phyloP scores from a whole-genome alignment of 2,888 invertebrate species.

The Muschampia plurimacula region DNA sequence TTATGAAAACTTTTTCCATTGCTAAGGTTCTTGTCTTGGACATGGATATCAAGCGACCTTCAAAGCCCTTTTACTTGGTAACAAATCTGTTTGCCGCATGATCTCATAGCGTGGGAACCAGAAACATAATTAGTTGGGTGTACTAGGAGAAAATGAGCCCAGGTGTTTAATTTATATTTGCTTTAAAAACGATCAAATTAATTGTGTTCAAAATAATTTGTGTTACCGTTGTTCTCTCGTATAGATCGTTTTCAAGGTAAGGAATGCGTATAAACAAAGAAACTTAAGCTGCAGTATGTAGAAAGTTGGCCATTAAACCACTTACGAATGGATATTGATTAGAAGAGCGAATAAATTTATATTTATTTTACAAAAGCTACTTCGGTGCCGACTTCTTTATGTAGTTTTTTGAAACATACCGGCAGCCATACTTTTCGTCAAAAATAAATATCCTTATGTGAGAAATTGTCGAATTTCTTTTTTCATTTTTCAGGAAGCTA shows the following conservation, averaged over 20 bases:
- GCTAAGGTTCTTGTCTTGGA: conserved; percentile 44
- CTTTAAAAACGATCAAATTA: conserved; percentile 16
- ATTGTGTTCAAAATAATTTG: conserved; percentile 11
- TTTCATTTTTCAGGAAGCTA: too few relatives aligned
- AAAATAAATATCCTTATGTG: too few relatives aligned
- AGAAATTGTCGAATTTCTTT: too few relatives aligned
- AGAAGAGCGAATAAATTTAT: not conserved
- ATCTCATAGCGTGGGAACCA: conserved; percentile 39
- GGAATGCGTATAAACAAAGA: not conserved
- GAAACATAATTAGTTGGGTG: conserved; percentile 34
- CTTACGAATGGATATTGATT: not conserved
- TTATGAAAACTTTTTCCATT: conserved; percentile 59
- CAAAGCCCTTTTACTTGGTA: conserved; percentile 35
- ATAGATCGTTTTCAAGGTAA: not conserved
- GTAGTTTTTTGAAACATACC: too few relatives aligned
- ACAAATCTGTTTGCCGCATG: conserved; percentile 30
- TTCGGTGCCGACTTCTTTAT: too few relatives aligned
- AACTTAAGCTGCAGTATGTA: not conserved
- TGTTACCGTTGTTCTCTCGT: not conserved
- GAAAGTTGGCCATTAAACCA: conserved; percentile 1
- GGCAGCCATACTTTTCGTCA: too few relatives aligned
- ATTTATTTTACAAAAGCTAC: not conserved
- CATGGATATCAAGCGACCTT: conserved; percentile 29
- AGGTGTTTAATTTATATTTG: conserved; percentile 24
- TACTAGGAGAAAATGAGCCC: conserved; percentile 25